Percentiles rank a stretch among this genome's conserved stretches.
phyloP scores from a whole-genome alignment of 2,113 vertebrate species.

The Sapayoa aenigma region DNA sequence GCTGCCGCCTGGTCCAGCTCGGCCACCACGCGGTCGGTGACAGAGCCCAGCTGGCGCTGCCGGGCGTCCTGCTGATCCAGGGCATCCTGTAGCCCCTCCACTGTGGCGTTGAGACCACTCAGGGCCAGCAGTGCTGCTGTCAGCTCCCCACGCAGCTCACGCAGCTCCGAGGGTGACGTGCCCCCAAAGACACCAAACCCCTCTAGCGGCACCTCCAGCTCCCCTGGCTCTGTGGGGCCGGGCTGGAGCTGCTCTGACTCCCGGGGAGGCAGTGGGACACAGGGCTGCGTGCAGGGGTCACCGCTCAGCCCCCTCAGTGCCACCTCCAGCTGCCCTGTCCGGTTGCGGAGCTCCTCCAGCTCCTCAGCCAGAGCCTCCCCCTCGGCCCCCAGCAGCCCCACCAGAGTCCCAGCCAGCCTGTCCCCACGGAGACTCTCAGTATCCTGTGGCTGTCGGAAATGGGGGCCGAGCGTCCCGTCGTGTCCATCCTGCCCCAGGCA shows the following conservation, averaged over 20 bases:
- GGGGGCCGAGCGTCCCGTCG: not conserved
- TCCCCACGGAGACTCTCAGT: not conserved
- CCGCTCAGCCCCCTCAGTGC: conserved; percentile 59
- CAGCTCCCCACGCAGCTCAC: conserved; percentile 82
- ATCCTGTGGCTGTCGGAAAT: not conserved
- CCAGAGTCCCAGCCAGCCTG: not conserved
- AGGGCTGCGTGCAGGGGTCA: conserved; percentile 75
- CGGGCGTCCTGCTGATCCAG: conserved; percentile 78
- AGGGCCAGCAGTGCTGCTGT: conserved; percentile 76
- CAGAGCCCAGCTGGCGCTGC: conserved; percentile 72
- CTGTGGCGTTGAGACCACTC: conserved; percentile 79
- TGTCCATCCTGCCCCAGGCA: not conserved
- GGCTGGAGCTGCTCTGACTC: conserved; percentile 77
- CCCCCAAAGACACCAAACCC: conserved; percentile 79
- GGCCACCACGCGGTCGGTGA: conserved; percentile 78
- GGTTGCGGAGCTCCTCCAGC: conserved; percentile 69
- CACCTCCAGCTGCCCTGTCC: conserved; percentile 73
- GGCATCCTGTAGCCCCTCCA: conserved; percentile 80
- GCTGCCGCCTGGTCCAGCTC: conserved; percentile 83
- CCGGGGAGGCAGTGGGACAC: conserved; percentile 76
- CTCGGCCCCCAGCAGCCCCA: conserved; percentile 52
- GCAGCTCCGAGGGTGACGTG: conserved; percentile 75
- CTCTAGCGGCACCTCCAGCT: conserved; percentile 69
- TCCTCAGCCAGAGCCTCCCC: conserved; percentile 73
- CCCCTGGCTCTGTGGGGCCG: conserved; percentile 25